phyloP scores from a whole-genome alignment of 2,797 vertebrate species.

The Myotis myotis region DNA sequence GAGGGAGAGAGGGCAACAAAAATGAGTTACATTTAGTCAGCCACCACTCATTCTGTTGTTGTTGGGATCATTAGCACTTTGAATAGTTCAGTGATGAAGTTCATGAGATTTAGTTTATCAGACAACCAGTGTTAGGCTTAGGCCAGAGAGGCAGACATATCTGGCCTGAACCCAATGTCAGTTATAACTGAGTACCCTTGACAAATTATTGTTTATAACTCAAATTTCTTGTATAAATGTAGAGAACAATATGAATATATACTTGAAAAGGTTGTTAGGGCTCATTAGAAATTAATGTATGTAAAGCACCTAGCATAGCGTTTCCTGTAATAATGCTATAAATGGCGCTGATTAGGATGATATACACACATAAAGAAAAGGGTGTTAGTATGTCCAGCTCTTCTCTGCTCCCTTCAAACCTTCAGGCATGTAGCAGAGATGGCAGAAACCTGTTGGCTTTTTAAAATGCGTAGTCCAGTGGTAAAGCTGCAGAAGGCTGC shows the following conservation, averaged over 20 bases:
- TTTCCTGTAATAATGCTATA: background rate
- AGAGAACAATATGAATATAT: background rate
- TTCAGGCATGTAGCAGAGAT: background rate
- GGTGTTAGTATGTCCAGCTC: background rate
- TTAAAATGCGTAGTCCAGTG: background rate
- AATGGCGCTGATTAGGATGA: background rate
- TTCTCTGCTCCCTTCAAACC: background rate
- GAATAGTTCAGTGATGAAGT: constrained; percentile 10
- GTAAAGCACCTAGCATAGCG: background rate
- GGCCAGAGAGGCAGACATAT: background rate
- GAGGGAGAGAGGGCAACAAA: background rate
- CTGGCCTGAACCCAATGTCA: background rate
- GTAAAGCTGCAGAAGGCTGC: background rate
- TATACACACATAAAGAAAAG: background rate
- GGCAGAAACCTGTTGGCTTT: background rate
- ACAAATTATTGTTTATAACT: background rate
- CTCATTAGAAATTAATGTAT: constrained; percentile 46
- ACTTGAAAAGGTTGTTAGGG: background rate
- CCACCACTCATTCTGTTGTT: background rate
- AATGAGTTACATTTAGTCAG: constrained; percentile 33
- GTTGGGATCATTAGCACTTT: constrained; percentile 21
- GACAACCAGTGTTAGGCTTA: background rate
- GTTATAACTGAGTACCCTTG: constrained; percentile 14
- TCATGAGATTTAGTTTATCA: constrained; percentile 67
- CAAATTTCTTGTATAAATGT: constrained; percentile 7